Evolutionary conservation across 1,140 invertebrate species (phyloP), one percentile per base, ranked within the genome.

Genomic region (Galendromus occidentalis): DNA sequence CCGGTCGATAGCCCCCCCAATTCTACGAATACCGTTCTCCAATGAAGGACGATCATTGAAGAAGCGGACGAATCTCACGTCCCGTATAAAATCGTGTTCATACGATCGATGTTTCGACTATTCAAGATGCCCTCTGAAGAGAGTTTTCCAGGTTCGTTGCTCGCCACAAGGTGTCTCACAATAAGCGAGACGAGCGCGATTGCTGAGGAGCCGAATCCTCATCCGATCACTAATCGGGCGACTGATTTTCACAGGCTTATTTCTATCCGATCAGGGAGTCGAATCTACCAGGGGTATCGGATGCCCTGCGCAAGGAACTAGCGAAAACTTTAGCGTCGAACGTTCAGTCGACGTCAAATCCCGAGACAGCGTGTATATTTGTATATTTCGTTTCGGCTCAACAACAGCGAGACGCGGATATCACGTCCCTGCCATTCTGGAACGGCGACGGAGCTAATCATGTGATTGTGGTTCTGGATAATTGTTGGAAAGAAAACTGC

Each of bases 371-470:
- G 1, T 59, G 51, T 25, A 25, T 59, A 1, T 59, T 59, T 25
- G 14, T 59, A 14, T 22, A 59, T 59, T 25, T 59, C 20, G 33
- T 33, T 9, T 59, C 51, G 17, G 17, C 20, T 6, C 51, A 59
- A 59, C n/a, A n/a, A n/a, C n/a, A 33, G 6, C 17, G 22, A 25
- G 6, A 17, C 51, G 12, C 22, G 12, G 25, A 59, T 22, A 14
- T 59, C 12, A 29, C 51, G 25, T 29, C 51, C 2, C 9, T 18
- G 33, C 51, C 25, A 6, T 59, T 20, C 22, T 59, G 51, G 51
- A 59, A 59, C 33, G 51, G 51, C 20, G 51, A 59, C 22, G 51
- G 51, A 25, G 51, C 20, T 17, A 59, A 59, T 25, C 51, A 59
- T 59, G n/a, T 59, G 33, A 17, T 59, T 17, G 25, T 59, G 1